Base-by-base conservation (phyloP, 2,113 vertebrate species). In the Arothron firmamentum region DNA sequence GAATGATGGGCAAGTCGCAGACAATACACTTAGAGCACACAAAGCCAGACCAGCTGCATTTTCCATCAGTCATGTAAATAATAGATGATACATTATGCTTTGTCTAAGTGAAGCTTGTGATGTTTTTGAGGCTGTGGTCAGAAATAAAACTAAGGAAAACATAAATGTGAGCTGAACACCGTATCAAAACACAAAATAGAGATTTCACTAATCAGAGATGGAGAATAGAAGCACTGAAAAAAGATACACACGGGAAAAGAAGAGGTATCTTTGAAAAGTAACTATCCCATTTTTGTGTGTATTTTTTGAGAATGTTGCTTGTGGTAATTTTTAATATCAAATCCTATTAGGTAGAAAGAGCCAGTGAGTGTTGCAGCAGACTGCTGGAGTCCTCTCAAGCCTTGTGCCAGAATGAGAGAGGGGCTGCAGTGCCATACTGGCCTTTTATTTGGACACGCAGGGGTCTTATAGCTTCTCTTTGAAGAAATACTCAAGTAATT, bases 401-500 rank as follows among this genome's bases (percentile, higher is more conserved):
- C 75, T 78, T 74, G 72, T 70, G 83, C 80, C 62, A 38, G 74
- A 71, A 67, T 15, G 54, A 67, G 61, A 72, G 77, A 81, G 77
- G 82, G 72, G 75, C 74, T 64, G 56, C 87, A 79, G 78, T 55
- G 61, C 85, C 89, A 85, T 76, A 81, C 78, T 77, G 70, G 82
- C 77, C 90, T 90, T 91, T 91, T 90, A 90, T 90, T 86, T 81
- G 87, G 78, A 87, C 77, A 86, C 80, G 81, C 78, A 59, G 88
- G 85, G 87, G 85, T 87, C 88, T 87, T 83, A 81, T 80, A 85
- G 83, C 82, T 89, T 89, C 80, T 86, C 91, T 92, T 91, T 91
- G 89, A 92, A 92, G 90, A 87, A 90, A 90, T 90, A 92, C 90
- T 92, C 88, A 90, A 88, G 88, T 90, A 90, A 92, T 92, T 92